Percentiles rank a stretch among this genome's conserved stretches.
Conservation (phyloP, 2,113 vertebrate genomes). For the Blennius ocellaris region DNA sequence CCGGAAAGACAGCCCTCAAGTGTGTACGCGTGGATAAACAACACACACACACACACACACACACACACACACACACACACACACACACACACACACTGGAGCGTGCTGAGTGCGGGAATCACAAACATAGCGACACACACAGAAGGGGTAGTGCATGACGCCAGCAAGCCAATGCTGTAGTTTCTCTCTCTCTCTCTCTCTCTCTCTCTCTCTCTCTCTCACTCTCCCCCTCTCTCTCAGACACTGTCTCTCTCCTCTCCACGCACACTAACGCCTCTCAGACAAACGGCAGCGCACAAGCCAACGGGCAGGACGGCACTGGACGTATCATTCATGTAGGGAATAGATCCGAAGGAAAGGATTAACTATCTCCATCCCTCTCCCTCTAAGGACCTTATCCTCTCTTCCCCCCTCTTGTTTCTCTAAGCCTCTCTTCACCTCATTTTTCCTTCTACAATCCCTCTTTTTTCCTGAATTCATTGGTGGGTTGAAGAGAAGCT, state of each 20-base stretch:
- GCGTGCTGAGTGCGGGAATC: conserved; percentile 75
- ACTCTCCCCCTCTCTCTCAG: conserved; percentile 18
- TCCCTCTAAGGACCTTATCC: conserved; percentile 64
- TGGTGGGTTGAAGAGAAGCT: conserved; percentile 57
- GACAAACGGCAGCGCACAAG: conserved; percentile 49
- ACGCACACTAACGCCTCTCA: conserved; percentile 58
- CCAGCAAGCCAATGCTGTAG: conserved; percentile 63
- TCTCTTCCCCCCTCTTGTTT: conserved; percentile 52
- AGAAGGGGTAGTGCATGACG: conserved; percentile 67
- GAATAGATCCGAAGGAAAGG: conserved; percentile 70
- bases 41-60: conserved; percentile 19
- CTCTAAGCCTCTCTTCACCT: conserved; percentile 71
- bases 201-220: conserved; percentile 33
- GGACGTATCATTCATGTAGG: conserved; percentile 66
- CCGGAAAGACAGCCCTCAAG: conserved; percentile 53
- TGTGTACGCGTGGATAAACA: conserved; percentile 41
- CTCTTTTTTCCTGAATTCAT: conserved; percentile 51
- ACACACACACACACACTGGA: conserved; percentile 39
- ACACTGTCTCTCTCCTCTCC: conserved; percentile 3
- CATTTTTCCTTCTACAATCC: conserved; percentile 51
- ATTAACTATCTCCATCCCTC: conserved; percentile 73
- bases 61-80: conserved; percentile 36
- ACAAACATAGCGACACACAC: conserved; percentile 78
- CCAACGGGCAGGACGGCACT: conserved; percentile 56
- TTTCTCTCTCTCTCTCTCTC: conserved; percentile 14